These are phyloP conservation scores for Lophura nycthemera DNA, from an alignment of 2,113 vertebrate genomes.

Conservation along the genomic window DNA sequence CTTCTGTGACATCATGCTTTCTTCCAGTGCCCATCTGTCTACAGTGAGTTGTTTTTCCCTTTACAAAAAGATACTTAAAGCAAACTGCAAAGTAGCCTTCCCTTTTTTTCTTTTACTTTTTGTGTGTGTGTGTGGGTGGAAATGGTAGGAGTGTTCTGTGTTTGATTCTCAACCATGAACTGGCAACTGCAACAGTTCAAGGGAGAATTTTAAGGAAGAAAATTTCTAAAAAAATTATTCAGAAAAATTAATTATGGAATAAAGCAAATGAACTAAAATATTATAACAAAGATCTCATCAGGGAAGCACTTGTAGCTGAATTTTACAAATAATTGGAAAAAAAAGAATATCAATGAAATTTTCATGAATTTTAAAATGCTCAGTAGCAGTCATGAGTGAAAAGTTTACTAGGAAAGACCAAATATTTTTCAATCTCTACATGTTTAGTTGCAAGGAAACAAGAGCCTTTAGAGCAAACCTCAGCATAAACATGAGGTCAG, in stretches of 20 bases:
- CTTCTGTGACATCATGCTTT: background rate
- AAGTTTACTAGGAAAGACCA: background rate
- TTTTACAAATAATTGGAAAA: background rate
- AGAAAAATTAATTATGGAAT: background rate
- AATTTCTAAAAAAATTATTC: background rate
- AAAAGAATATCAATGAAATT: background rate
- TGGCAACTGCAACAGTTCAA: background rate
- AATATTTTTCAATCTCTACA: background rate
- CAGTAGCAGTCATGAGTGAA: background rate
- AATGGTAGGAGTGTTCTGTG: background rate
- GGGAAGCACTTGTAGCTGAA: background rate
- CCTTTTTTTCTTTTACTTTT: background rate
- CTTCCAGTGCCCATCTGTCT: background rate
- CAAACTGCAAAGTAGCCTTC: background rate
- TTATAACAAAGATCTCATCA: background rate
- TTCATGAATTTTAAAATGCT: background rate
- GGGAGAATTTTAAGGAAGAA: background rate
- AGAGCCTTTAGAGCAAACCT: background rate
- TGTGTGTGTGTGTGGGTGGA: too few relatives aligned
- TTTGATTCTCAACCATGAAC: background rate
- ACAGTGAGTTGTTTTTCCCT: background rate
- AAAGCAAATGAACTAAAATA: background rate
- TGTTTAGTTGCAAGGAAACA: background rate
- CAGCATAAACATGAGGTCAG: background rate
- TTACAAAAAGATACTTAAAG: background rate